Percentiles rank a stretch among this genome's conserved stretches.
Conservation (phyloP, 1,140 invertebrate genomes). For the Atta colombica region DNA sequence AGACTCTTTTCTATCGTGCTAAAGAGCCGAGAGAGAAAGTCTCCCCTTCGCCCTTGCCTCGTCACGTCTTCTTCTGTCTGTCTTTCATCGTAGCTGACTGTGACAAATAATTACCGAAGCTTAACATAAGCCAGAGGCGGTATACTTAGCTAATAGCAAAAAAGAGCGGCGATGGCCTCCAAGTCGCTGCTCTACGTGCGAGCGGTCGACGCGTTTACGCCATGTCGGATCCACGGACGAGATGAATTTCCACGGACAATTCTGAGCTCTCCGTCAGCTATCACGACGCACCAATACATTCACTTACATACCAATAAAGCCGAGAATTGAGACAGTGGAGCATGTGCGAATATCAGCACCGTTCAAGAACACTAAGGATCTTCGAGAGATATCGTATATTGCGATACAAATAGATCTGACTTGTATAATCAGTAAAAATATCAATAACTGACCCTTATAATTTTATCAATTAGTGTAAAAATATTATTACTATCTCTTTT, state of each 20-base stretch:
- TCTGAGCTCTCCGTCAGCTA: not conserved
- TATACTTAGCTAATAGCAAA: slow-evolving; percentile 85
- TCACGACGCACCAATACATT: not conserved
- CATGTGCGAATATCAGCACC: not conserved
- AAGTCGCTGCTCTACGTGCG: slow-evolving; percentile 37
- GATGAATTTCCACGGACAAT: slow-evolving; percentile 45
- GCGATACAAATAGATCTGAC: not conserved
- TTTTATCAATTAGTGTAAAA: no score
- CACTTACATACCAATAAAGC: not conserved
- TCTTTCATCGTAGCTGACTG: slow-evolving; percentile 77
- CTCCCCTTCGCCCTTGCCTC: slow-evolving; percentile 18
- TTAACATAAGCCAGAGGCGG: slow-evolving; percentile 84
- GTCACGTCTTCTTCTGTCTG: slow-evolving; percentile 56
- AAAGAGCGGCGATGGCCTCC: slow-evolving; percentile 69
- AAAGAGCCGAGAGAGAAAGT: slow-evolving; percentile 27
- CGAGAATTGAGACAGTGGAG: not conserved
- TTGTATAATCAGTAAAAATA: not conserved
- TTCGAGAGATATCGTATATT: not conserved
- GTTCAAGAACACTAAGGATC: not conserved
- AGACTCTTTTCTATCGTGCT: slow-evolving; percentile 18
- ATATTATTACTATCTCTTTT: slow-evolving; percentile 2
- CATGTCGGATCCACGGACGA: slow-evolving; percentile 9
- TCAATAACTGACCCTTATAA: no score
- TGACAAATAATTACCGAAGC: slow-evolving; percentile 84
- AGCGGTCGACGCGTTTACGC: slow-evolving; percentile 38